Percentiles rank a stretch among this genome's conserved stretches.
Evolutionary conservation across 1,140 invertebrate genomes (phyloP).

Genomic region (Micrasema longulum): DNA sequence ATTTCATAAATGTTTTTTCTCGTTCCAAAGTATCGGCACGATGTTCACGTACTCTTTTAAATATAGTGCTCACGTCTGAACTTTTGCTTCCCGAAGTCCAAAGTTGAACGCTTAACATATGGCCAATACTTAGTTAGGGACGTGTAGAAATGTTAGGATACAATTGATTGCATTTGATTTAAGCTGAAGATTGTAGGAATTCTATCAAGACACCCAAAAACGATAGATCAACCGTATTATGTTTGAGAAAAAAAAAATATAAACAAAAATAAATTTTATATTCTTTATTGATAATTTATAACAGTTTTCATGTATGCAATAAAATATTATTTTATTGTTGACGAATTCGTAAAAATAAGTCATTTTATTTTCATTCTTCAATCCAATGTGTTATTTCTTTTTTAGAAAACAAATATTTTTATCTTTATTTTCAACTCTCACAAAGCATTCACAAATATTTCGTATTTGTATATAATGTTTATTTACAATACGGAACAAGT

Average conservation of each 20-base stretch:
- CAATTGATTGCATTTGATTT: slow-evolving; percentile 23
- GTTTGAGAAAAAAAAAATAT: not conserved
- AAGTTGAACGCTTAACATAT: slow-evolving; percentile 17
- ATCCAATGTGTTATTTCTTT: no score
- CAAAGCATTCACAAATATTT: no score
- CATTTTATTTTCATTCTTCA: no score
- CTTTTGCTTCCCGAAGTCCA: slow-evolving; percentile 5
- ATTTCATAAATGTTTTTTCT: no score
- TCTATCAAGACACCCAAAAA: not conserved
- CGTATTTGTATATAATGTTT: no score
- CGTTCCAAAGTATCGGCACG: not conserved
- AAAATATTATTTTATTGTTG: no score
- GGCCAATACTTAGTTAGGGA: slow-evolving; percentile 6
- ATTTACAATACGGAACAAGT: no score
- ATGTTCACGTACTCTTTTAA: not conserved
- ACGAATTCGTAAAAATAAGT: no score
- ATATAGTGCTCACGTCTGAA: slow-evolving; percentile 17
- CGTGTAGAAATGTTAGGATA: slow-evolving; percentile 7
- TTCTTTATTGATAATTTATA: no score
- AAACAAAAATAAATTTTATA: not conserved
- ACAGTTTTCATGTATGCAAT: no score
- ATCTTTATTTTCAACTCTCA: no score
- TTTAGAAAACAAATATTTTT: no score
- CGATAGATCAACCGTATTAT: not conserved
- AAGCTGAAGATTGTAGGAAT: not conserved